Evolutionary conservation across 2,113 vertebrate species (phyloP).

Genomic region (Tragulus kanchil): DNA sequence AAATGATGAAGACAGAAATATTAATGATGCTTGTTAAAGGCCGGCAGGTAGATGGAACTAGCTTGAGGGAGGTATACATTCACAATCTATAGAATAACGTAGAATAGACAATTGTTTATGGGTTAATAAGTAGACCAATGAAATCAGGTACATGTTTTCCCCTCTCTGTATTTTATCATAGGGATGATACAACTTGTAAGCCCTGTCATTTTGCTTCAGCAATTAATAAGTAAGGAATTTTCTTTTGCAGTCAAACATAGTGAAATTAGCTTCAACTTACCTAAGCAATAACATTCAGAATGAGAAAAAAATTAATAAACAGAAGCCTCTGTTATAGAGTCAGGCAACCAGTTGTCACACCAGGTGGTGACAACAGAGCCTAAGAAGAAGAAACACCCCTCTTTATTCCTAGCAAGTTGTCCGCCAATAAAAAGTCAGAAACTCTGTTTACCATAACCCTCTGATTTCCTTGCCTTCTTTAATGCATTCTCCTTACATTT

Average conservation of each 20-base stretch:
- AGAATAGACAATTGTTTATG: conserved; percentile 50
- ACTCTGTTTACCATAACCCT: neutral
- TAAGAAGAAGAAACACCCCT: neutral
- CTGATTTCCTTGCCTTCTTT: neutral
- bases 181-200: conserved; percentile 8
- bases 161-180: neutral
- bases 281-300: neutral
- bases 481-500: neutral
- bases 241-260: neutral
- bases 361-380: neutral
- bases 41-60: conserved; percentile 22
- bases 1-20: neutral
- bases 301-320: neutral
- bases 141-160: neutral
- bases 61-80: neutral
- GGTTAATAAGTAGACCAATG: neutral
- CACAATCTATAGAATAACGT: neutral
- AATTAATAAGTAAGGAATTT: neutral
- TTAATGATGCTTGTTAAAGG: neutral
- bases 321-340: neutral
- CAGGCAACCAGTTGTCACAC: neutral
- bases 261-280: conserved; percentile 28
- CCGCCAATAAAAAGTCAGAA: neutral
- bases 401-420: neutral
- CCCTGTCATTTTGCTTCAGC: neutral